phyloP scores from a whole-genome alignment of 2,888 invertebrate species.

The Coleophora deauratella region DNA sequence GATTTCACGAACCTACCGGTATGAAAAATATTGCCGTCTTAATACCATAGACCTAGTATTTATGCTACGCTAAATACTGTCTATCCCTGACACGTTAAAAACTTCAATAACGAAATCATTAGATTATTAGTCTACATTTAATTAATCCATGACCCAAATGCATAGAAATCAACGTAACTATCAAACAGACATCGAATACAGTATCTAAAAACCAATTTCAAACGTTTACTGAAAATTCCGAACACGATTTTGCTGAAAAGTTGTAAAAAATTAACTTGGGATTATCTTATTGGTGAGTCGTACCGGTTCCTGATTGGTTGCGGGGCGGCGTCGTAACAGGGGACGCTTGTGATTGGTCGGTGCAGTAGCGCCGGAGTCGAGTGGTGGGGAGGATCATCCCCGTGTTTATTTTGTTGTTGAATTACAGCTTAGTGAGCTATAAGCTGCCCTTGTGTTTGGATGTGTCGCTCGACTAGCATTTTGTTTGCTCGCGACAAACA shows the following conservation, averaged over 20 bases:
- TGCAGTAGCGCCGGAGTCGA: constrained; percentile 29
- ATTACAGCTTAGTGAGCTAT: constrained; percentile 52
- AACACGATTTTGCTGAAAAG: constrained; percentile 42
- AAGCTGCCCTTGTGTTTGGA: constrained; percentile 48
- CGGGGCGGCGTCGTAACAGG: constrained; percentile 40
- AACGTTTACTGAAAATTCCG: constrained; percentile 39
- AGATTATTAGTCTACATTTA: not conserved
- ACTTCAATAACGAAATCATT: not conserved
- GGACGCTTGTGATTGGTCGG: constrained; percentile 34
- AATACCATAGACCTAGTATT: too few relatives aligned
- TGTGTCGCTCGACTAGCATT: constrained; percentile 22
- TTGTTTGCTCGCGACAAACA: constrained; percentile 7
- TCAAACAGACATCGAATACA: constrained; percentile 5
- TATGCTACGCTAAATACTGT: too few relatives aligned
- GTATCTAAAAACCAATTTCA: too few relatives aligned
- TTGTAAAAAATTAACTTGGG: constrained; percentile 22
- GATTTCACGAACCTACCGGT: too few relatives aligned
- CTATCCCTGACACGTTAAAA: too few relatives aligned
- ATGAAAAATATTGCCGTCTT: too few relatives aligned
- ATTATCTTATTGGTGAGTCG: constrained; percentile 40
- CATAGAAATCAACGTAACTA: not conserved
- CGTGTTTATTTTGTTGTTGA: constrained; percentile 66
- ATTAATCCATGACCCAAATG: not conserved
- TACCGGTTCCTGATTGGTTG: constrained; percentile 37
- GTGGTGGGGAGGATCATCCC: constrained; percentile 58